These are phyloP conservation scores for Patella vulgata DNA, from an alignment of 1,140 invertebrate species.

Conservation along the genomic window DNA sequence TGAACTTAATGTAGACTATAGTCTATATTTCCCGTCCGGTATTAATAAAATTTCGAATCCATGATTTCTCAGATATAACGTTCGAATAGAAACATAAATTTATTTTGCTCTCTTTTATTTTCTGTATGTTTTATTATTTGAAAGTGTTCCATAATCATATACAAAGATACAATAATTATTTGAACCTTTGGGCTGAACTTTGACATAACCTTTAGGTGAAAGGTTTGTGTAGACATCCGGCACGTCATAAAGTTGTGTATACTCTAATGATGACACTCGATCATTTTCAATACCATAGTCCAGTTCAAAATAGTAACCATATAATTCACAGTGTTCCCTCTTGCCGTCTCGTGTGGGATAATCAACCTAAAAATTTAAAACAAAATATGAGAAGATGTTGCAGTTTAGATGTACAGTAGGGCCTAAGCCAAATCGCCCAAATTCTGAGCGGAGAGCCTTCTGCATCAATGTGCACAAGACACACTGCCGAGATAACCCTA, in stretches of 20 bases:
- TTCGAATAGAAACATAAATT: too few species aligned
- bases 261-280: slow-evolving; percentile 34
- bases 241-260: slow-evolving; percentile 43
- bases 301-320: slow-evolving; percentile 51
- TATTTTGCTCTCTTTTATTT: too few species aligned
- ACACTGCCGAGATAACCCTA: too few species aligned
- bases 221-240: slow-evolving; percentile 31
- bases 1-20: too few species aligned
- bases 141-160: slow-evolving; percentile 33
- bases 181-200: slow-evolving; percentile 24
- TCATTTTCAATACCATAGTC: slow-evolving; percentile 41
- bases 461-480: neutral
- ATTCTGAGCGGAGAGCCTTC: too few species aligned
- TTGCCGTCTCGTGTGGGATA: slow-evolving; percentile 35
- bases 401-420: too few species aligned
- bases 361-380: slow-evolving; percentile 31
- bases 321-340: slow-evolving; percentile 11
- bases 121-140: too few species aligned
- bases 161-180: slow-evolving; percentile 32
- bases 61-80: too few species aligned
- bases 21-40: too few species aligned
- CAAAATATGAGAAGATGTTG: neutral
- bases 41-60: too few species aligned
- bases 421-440: too few species aligned
- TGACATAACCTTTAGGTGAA: slow-evolving; percentile 36